A percentile compares a stretch with the other conserved stretches of the same genome.
phyloP scores from a whole-genome alignment of 2,888 invertebrate species.

The Noctuana brunneofusca region DNA sequence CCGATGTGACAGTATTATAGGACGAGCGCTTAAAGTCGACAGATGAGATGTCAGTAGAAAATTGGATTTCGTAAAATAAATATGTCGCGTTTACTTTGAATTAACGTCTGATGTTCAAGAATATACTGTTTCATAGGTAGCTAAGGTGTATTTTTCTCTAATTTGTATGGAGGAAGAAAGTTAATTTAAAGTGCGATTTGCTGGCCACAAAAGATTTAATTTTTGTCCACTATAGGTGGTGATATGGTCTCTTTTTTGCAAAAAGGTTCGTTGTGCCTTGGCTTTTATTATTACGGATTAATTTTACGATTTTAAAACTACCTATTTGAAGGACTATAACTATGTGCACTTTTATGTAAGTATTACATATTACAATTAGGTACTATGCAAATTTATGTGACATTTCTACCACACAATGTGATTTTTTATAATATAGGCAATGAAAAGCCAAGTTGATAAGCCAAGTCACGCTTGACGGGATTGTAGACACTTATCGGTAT shows the following conservation, averaged over 20 bases:
- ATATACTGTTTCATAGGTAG: slow-evolving; percentile 38
- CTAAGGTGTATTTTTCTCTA: slow-evolving; percentile 47
- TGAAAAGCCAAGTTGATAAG: slow-evolving; percentile 12
- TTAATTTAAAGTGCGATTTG: slow-evolving; percentile 76
- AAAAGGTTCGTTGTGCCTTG: slow-evolving; percentile 56
- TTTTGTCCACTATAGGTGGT: slow-evolving; percentile 63
- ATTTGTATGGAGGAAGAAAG: slow-evolving; percentile 48
- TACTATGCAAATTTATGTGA: slow-evolving; percentile 37
- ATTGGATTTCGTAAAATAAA: slow-evolving; percentile 83
- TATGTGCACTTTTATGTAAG: slow-evolving; percentile 41
- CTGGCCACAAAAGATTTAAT: slow-evolving; percentile 70
- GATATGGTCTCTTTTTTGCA: slow-evolving; percentile 56
- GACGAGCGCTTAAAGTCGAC: slow-evolving; percentile 79
- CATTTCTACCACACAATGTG: slow-evolving; percentile 41
- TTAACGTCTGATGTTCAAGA: slow-evolving; percentile 48
- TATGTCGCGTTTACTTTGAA: slow-evolving; percentile 76
- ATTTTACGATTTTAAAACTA: slow-evolving; percentile 62
- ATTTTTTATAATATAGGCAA: slow-evolving; percentile 11
- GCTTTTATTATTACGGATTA: slow-evolving; percentile 56
- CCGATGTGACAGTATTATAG: slow-evolving; percentile 72
- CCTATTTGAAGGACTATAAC: slow-evolving; percentile 42
- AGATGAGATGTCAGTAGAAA: slow-evolving; percentile 82
- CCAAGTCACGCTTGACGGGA: background rate
- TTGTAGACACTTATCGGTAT: background rate
- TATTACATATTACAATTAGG: slow-evolving; percentile 30